Evolutionary conservation across 37 sponge, comb jelly and placozoan species (phyloP).

Genomic region (Corticium candelabrum): DNA sequence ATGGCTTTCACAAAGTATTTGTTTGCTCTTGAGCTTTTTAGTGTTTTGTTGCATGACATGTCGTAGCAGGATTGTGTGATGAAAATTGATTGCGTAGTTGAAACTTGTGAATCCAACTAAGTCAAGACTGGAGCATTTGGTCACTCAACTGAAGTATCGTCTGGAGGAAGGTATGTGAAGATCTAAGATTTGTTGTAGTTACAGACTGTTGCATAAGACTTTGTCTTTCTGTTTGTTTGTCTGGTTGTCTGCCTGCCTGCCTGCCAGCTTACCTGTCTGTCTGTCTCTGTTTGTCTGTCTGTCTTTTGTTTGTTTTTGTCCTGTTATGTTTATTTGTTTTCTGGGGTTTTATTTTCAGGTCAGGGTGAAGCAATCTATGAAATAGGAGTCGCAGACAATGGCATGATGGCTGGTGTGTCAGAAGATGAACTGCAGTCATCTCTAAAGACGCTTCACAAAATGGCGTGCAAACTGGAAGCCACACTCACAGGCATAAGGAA

Average conservation of each 20-base stretch:
- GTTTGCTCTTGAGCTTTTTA: too few relatives aligned
- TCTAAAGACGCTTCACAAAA: constrained; percentile 63
- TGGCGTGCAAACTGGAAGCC: constrained; percentile 42
- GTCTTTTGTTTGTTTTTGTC: too few relatives aligned
- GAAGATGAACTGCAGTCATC: constrained; percentile 68
- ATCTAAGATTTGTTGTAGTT: too few relatives aligned
- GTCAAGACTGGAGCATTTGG: constrained; percentile 84
- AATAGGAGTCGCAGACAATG: constrained; percentile 94
- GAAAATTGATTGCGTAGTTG: too few relatives aligned
- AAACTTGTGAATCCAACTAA: constrained; percentile 78
- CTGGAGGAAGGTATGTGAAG: constrained; percentile 64
- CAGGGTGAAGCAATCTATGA: constrained; percentile 98
- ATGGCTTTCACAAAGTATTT: too few relatives aligned
- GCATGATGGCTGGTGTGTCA: constrained; percentile 62
- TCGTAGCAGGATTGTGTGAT: too few relatives aligned
- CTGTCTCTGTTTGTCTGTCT: too few relatives aligned
- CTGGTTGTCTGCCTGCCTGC: too few relatives aligned
- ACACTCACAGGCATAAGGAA: background rate
- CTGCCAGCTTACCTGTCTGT: too few relatives aligned
- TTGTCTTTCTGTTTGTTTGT: too few relatives aligned
- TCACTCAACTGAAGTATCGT: constrained; percentile 99
- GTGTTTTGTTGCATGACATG: too few relatives aligned
- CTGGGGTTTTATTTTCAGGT: constrained; percentile 16
- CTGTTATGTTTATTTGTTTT: background rate
- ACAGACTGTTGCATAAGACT: too few relatives aligned